Conservation (phyloP, 2,113 vertebrate genomes). For the Brevimyrus niger region DNA sequence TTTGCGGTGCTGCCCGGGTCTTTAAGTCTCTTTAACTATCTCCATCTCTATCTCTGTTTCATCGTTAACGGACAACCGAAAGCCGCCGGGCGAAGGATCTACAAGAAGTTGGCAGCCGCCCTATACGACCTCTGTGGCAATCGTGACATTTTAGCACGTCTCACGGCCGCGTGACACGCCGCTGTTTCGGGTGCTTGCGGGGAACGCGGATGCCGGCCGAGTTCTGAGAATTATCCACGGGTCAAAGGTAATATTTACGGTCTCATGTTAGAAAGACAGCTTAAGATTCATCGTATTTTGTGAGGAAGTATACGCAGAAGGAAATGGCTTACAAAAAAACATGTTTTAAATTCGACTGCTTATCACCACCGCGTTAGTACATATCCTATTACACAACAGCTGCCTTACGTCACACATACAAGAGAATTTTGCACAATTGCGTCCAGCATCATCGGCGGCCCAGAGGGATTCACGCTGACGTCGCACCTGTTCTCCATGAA, state of each 20-base stretch:
- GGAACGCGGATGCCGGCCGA: not conserved
- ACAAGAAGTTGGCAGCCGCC: not conserved
- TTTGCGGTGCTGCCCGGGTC: not conserved
- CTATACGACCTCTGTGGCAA: not conserved
- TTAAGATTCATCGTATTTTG: not conserved
- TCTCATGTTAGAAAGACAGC: not conserved
- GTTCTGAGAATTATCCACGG: not conserved
- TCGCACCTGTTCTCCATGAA: slow-evolving; percentile 63
- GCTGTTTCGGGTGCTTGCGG: not conserved
- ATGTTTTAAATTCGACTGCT: not conserved
- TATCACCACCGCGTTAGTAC: not conserved
- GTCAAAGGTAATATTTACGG: not conserved
- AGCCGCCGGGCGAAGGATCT: not conserved
- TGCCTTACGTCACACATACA: slow-evolving; percentile 1
- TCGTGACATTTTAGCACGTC: not conserved
- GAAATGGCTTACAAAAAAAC: not conserved
- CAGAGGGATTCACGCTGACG: not conserved
- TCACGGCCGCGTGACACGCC: not conserved
- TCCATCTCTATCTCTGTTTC: no score
- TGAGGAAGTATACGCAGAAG: not conserved
- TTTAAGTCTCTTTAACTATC: no score
- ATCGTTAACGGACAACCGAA: not conserved
- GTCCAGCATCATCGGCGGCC: not conserved
- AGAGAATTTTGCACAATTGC: not conserved
- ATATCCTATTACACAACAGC: slow-evolving; percentile 7